Base-by-base conservation (phyloP, 2,797 vertebrate species). In the Danio aesculapii region DNA sequence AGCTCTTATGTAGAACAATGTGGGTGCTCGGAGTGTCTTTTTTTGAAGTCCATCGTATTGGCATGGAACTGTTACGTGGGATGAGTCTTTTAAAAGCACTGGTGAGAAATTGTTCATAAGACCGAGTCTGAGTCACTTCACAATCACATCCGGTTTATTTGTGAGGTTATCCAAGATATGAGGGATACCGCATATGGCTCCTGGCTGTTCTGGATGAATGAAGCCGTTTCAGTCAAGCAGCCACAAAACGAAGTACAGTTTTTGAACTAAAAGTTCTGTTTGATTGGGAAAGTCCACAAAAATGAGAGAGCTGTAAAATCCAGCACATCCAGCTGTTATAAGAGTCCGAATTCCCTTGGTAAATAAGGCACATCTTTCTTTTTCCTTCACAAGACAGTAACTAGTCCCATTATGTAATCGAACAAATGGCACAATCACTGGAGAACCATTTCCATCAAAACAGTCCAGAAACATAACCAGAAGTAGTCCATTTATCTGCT, bases 1-100 rank as follows among this genome's bases (percentile, higher is more conserved):
- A 75, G 46, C 81, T 89, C 85, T 88, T 72, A n/a, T 52, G 90
- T 55, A 88, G 89, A 91, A 91, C 88, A 84, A 84, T 87, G 82
- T 70, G 70, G 82, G n/a, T n/a, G 17, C 17, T 43, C 19, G 17
- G 11, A 70, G 86, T 84, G 53, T 67, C 82, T 88, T 84, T 69
- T 30, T 70, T 13, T 50, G 3, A 57, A 41, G 80, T 83, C 83
- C 77, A 69, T 77, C 41, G 3, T 73, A 63, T 77, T 21, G 53
- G 12, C 49, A 53, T 71, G 50, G n/a, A 52, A 63, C 30, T 9
- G 21, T 12, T 59, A 50, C 1, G 9, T 46, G n/a, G 46, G 55
- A 19, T 46, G 49, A 61, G 71, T 58, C 61, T 47, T 69, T 78
- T 43, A 77, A 41, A 59, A 14, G 30, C 57, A 77, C 10, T 49